These are phyloP conservation scores for Danio kyathit DNA, from an alignment of 2,797 vertebrate genomes.

Conservation along the genomic window DNA sequence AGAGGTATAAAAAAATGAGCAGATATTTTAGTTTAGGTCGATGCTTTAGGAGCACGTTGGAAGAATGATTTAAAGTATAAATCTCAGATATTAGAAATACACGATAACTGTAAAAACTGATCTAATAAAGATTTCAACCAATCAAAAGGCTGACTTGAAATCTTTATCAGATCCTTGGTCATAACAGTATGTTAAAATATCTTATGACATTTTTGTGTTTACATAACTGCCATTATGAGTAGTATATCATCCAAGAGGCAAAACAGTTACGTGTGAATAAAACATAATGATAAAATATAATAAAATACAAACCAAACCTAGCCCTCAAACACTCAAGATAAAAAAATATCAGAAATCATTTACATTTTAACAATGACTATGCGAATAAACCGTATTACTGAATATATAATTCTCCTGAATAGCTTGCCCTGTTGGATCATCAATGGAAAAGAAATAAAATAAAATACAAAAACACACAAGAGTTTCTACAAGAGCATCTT, in stretches of 20 bases:
- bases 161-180: conserved; percentile 5
- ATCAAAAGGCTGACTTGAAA: conserved; percentile 12
- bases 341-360: conserved; percentile 76
- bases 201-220: conserved; percentile 15
- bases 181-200: conserved; percentile 22
- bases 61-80: conserved; percentile 39
- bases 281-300: conserved; percentile 66
- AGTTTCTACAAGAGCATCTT: conserved; percentile 61
- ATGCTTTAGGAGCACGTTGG: conserved; percentile 64
- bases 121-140: conserved; percentile 21
- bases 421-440: conserved; percentile 59
- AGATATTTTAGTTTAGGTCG: conserved; percentile 20
- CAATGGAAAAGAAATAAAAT: conserved; percentile 48
- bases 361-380: conserved; percentile 82
- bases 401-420: conserved; percentile 69
- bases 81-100: conserved; percentile 39
- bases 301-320: conserved; percentile 80
- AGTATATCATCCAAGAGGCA: conserved; percentile 55
- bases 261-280: conserved; percentile 69
- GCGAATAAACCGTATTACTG: conserved; percentile 70
- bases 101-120: conserved; percentile 32
- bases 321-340: conserved; percentile 68
- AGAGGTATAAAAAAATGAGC: conserved; percentile 64
- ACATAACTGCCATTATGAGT: conserved; percentile 5
- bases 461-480: background rate